Evolutionary conservation across 1,140 invertebrate genomes (phyloP).

Genomic region (Drosophila sp.): DNA sequence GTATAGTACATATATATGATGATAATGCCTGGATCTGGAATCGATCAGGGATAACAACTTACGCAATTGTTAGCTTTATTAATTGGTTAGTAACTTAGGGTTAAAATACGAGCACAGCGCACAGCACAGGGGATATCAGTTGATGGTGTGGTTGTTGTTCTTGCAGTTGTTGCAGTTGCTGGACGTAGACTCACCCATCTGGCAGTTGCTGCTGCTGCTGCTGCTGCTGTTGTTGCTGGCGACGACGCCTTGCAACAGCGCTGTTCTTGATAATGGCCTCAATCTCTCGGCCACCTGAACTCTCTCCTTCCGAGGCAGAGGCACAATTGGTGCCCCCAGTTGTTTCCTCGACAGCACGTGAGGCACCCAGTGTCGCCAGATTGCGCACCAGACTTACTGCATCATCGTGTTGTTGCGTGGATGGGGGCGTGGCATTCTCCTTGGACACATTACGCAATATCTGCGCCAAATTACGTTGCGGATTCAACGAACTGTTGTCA

Average conservation of each 20-base stretch:
- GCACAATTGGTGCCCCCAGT: constrained; percentile 50
- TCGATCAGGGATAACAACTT: constrained; percentile 18
- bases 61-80: constrained; percentile 9
- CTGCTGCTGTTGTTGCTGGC: constrained; percentile 63
- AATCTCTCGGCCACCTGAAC: constrained; percentile 86
- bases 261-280: constrained; percentile 86
- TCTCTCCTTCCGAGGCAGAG: constrained; percentile 86
- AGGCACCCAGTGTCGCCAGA: constrained; percentile 66
- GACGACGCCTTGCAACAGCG: constrained; percentile 84
- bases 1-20: constrained; percentile 34
- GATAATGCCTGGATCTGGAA: constrained; percentile 1
- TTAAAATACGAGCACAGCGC: constrained; percentile 62
- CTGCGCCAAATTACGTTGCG: constrained; percentile 70
- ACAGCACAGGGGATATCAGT: constrained; percentile 31
- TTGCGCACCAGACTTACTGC: constrained; percentile 77
- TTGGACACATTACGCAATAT: constrained; percentile 72
- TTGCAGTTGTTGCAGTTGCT: neutral
- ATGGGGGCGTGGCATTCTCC: constrained; percentile 58
- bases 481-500: constrained; percentile 43
- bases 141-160: neutral
- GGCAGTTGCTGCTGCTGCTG: constrained; percentile 56
- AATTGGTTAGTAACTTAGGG: constrained; percentile 12
- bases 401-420: constrained; percentile 63
- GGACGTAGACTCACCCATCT: constrained; percentile 69
- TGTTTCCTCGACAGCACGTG: constrained; percentile 27